Base-by-base conservation (phyloP, 1,140 invertebrate species). In the Conopomorpha cramerella region DNA sequence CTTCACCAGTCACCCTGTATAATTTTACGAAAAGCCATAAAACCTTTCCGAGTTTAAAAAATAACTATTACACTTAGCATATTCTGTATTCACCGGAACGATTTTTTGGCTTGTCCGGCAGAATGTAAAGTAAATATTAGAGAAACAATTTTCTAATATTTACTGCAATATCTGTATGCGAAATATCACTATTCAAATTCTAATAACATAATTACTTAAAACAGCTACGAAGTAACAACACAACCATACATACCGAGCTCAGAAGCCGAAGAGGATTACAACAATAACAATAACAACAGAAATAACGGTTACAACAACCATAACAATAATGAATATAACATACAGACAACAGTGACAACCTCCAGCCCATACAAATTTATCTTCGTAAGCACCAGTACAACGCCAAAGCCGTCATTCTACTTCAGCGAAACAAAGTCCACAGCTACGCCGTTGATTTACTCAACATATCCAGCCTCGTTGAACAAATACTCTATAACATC, bases 401-500 rank as follows among this genome's bases (percentile, higher is more conserved):
- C 47, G 7, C 17, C 37, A 39, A 53, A 51, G 43, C 50, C 59
- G n/a, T 54, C 45, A 32, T 51, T 57, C 18, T 48, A 49, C 28
- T 50, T 43, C 39, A 55, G 54, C 12, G 52, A 58, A 32, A 60
- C 51, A 36, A 43, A 46, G 4, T 55, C 51, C 17, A 49, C 59
- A 34, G 38, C 45, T 1, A 46, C 48, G 30, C 44, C 49, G 45
- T 14, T 39, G 10, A 30, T 46, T 18, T 53, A 43, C 18, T 38
- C 42, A 26, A 59, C 58, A 27, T 59, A 55, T 43, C 51, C 61
- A 39, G 46, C 66, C 46, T 48, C 61, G 19, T 42, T 73, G 36
- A 64, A 68, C 43, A 64, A 63, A 49, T 78, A 71, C 43, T 77
- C 70, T 6, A 57, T 76, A 32, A 64, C 67, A 3, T 68, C 77